phyloP scores from a whole-genome alignment of 2,113 vertebrate species.

The Channa argus region DNA sequence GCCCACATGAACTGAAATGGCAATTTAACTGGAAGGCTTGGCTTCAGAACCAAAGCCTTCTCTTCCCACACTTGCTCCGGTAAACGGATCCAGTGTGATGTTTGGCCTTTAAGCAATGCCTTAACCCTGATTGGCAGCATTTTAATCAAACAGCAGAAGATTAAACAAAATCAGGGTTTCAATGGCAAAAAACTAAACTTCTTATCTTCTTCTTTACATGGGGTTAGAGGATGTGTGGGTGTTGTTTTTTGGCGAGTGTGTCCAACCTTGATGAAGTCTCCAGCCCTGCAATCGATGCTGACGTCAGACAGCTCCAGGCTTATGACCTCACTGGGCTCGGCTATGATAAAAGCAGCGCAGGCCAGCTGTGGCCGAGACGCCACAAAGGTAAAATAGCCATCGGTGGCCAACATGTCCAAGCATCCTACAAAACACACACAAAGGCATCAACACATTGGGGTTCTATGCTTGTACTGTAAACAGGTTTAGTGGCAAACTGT shows the following conservation, averaged over 20 bases:
- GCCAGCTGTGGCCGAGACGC: conserved; percentile 70
- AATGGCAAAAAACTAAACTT: conserved; percentile 9
- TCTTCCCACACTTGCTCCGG: conserved; percentile 65
- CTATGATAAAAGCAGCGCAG: conserved; percentile 78
- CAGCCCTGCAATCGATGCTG: conserved; percentile 76
- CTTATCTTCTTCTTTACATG: neutral
- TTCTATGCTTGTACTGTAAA: no score
- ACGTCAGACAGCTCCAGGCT: conserved; percentile 77
- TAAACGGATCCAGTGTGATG: conserved; percentile 36
- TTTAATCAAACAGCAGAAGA: conserved; percentile 40
- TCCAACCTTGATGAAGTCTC: conserved; percentile 80
- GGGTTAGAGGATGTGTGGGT: conserved; percentile 9
- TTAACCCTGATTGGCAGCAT: conserved; percentile 37
- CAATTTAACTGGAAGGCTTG: conserved; percentile 50
- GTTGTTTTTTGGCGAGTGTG: conserved; percentile 25
- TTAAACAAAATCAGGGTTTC: conserved; percentile 31
- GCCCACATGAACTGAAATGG: conserved; percentile 31
- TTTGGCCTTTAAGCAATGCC: conserved; percentile 47
- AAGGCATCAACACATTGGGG: neutral
- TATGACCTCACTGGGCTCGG: conserved; percentile 78
- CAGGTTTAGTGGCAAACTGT: no score
- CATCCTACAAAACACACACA: conserved; percentile 65
- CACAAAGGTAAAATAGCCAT: conserved; percentile 76
- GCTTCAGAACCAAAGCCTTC: conserved; percentile 59
- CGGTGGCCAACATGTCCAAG: conserved; percentile 80